Conservation (phyloP, 2,113 vertebrate species). For the Perca schrenkii region DNA sequence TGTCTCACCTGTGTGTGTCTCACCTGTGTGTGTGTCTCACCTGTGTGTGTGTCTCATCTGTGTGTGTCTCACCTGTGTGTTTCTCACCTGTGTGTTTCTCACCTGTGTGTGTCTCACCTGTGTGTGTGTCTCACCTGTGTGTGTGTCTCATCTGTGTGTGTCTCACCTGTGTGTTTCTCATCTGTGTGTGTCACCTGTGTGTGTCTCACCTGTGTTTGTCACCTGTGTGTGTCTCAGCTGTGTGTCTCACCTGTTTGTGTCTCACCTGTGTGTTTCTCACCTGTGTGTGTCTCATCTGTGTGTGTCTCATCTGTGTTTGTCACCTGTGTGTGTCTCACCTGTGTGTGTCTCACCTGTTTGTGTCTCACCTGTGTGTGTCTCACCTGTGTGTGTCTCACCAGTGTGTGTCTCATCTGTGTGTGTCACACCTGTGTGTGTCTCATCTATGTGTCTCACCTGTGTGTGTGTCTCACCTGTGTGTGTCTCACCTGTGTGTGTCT, state of each 20-base stretch:
- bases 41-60: conserved; percentile 57
- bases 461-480: conserved; percentile 62
- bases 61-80: too few relatives aligned
- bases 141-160: too few relatives aligned
- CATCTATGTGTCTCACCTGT: conserved; percentile 64
- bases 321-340: conserved; percentile 69
- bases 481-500: conserved; percentile 31
- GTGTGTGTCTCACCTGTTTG: too few relatives aligned
- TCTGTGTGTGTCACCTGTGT: conserved; percentile 61
- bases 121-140: conserved; percentile 58
- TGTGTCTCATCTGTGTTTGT: too few relatives aligned
- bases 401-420: conserved; percentile 58
- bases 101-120: conserved; percentile 66
- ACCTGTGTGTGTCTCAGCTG: conserved; percentile 63
- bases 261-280: conserved; percentile 55
- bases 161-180: conserved; percentile 49
- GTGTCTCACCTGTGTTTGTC: too few relatives aligned
- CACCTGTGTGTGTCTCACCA: conserved; percentile 66
- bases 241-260: too few relatives aligned
- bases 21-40: conserved; percentile 55
- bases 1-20: conserved; percentile 63
- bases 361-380: too few relatives aligned
- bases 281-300: conserved; percentile 58
- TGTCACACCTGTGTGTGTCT: too few relatives aligned
- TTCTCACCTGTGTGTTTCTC: conserved; percentile 62